A percentile compares a stretch with the other conserved stretches of the same genome.
phyloP scores from a whole-genome alignment of 1,140 invertebrate species.

The Ceratosolen fusciceps region DNA sequence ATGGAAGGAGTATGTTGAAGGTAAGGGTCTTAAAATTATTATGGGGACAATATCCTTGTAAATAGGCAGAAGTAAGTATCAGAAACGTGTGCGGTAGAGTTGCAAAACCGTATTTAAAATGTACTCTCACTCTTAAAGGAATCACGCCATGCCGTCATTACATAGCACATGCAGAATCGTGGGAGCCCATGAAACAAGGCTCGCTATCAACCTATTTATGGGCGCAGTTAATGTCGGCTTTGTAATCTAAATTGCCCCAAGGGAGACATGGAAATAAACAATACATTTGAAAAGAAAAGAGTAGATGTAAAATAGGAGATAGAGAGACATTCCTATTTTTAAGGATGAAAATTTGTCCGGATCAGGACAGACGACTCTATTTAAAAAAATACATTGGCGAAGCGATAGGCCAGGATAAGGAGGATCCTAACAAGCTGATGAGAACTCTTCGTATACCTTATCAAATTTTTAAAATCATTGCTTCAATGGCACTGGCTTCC shows the following conservation, averaged over 20 bases:
- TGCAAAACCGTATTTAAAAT: slow-evolving; percentile 37
- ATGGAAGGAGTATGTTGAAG: too few species aligned
- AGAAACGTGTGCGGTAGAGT: slow-evolving; percentile 4
- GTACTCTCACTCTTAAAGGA: background rate
- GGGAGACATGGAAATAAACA: slow-evolving; percentile 32
- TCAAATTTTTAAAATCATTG: too few species aligned
- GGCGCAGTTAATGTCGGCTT: slow-evolving; percentile 26
- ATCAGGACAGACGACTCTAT: background rate
- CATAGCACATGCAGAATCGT: slow-evolving; percentile 17
- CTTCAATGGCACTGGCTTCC: too few species aligned
- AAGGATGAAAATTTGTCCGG: background rate
- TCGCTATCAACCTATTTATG: slow-evolving; percentile 38
- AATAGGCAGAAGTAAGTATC: background rate
- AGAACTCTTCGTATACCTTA: too few species aligned
- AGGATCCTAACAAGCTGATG: too few species aligned
- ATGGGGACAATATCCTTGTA: background rate
- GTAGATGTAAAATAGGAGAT: slow-evolving; percentile 6
- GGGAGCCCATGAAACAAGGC: slow-evolving; percentile 8
- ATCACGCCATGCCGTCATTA: background rate
- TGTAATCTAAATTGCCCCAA: slow-evolving; percentile 30
- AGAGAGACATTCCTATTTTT: background rate
- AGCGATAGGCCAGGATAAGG: too few species aligned
- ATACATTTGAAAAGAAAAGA: slow-evolving; percentile 9
- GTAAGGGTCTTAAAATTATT: background rate
- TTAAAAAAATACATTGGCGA: background rate